A percentile compares a stretch with the other conserved stretches of the same genome.
Evolutionary conservation across 2,113 vertebrate genomes (phyloP).

Genomic region (Ardeotis arabs): DNA sequence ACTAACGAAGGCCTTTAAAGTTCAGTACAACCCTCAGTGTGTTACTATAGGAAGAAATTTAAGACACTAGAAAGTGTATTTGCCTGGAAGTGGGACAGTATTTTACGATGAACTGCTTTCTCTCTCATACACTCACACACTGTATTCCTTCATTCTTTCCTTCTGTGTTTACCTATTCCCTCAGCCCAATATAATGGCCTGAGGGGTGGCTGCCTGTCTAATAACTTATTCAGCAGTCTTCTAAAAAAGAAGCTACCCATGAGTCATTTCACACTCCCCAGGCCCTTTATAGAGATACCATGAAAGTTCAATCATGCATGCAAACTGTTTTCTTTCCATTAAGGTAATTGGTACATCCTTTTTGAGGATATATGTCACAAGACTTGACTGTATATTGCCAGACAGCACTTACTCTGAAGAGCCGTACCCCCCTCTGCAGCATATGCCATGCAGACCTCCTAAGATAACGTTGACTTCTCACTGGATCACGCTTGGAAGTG

Average conservation of each 20-base stretch:
- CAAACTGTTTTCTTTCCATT: slow-evolving; percentile 32
- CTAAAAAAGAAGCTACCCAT: neutral
- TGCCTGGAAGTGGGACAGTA: neutral
- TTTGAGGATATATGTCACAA: neutral
- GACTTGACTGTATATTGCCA: neutral
- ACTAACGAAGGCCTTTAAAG: slow-evolving; percentile 43
- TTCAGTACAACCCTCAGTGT: neutral
- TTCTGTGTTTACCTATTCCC: neutral
- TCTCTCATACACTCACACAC: neutral
- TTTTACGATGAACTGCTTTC: neutral
- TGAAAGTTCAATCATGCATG: neutral
- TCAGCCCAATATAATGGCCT: neutral
- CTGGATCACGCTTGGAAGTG: neutral
- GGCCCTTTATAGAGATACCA: neutral
- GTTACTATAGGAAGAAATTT: slow-evolving; percentile 11
- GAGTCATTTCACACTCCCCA: slow-evolving; percentile 19
- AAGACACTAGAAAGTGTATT: neutral
- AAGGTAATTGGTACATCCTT: neutral
- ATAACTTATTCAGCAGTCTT: slow-evolving; percentile 7
- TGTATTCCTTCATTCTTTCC: neutral
- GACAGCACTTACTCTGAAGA: neutral
- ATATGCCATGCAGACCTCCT: neutral
- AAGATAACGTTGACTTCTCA: neutral
- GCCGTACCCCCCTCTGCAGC: neutral
- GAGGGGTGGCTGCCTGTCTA: neutral